Conservation (phyloP, 2,113 vertebrate species). For the Dissostichus mawsoni region DNA sequence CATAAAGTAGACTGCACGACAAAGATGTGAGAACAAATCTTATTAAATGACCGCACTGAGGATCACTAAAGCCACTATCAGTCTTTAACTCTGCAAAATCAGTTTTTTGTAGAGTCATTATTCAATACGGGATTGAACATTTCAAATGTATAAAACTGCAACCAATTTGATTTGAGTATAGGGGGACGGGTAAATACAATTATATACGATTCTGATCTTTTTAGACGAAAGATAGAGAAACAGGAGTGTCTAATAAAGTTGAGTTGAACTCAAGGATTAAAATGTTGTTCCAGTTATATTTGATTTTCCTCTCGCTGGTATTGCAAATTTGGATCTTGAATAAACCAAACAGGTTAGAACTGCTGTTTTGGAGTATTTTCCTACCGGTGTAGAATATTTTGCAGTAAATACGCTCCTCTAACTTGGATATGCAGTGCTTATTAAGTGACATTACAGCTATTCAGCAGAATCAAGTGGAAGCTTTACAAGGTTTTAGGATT, state of each 20-base stretch:
- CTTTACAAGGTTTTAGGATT: slow-evolving; percentile 12
- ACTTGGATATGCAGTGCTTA: not conserved
- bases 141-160: slow-evolving; percentile 42
- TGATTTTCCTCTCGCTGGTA: not conserved
- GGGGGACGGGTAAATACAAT: slow-evolving; percentile 20
- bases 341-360: not conserved
- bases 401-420: not conserved
- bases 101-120: slow-evolving; percentile 30
- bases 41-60: slow-evolving; percentile 9
- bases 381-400: not conserved
- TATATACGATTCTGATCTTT: not conserved
- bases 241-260: not conserved
- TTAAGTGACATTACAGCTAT: not conserved
- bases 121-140: slow-evolving; percentile 32
- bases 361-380: not conserved
- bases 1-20: slow-evolving; percentile 64
- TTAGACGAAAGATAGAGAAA: slow-evolving; percentile 8
- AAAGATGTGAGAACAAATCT: slow-evolving; percentile 41
- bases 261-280: slow-evolving; percentile 3
- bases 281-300: slow-evolving; percentile 26
- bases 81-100: slow-evolving; percentile 40
- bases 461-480: not conserved
- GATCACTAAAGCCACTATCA: slow-evolving; percentile 34
- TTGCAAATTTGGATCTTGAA: not conserved
- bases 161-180: slow-evolving; percentile 17